phyloP scores from a whole-genome alignment of 2,113 vertebrate species.

The Pterophyllum scalare region DNA sequence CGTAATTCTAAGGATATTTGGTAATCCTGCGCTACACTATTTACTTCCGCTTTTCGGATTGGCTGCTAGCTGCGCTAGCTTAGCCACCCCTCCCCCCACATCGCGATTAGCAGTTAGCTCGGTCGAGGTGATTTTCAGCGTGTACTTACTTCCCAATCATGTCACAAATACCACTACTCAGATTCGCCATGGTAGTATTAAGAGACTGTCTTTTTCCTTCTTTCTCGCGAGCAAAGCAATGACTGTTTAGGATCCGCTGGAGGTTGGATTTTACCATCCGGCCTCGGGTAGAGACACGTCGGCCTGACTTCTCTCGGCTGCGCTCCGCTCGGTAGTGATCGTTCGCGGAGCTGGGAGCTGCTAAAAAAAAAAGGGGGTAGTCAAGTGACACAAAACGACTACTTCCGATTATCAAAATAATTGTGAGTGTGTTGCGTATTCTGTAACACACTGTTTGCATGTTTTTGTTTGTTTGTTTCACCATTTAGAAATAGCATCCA shows the following conservation, averaged over 20 bases:
- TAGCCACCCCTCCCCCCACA: slow-evolving; percentile 72
- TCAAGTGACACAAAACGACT: not conserved
- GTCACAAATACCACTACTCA: slow-evolving; percentile 83
- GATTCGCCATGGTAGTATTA: slow-evolving; percentile 76
- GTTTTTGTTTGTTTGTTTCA: not conserved
- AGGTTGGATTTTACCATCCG: slow-evolving; percentile 91
- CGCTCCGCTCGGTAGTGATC: slow-evolving; percentile 58
- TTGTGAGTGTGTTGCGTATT: not conserved
- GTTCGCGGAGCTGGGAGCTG: not conserved
- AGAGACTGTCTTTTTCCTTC: slow-evolving; percentile 82
- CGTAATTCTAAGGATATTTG: accelerated
- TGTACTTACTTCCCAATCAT: slow-evolving; percentile 84
- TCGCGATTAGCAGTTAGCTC: slow-evolving; percentile 48
- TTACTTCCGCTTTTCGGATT: slow-evolving; percentile 53
- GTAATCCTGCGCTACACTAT: not conserved
- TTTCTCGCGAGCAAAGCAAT: slow-evolving; percentile 89
- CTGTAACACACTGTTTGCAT: not conserved
- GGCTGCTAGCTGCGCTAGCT: slow-evolving; percentile 27
- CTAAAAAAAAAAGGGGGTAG: not conserved
- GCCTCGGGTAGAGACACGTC: slow-evolving; percentile 83
- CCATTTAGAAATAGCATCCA: not conserved
- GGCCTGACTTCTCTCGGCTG: slow-evolving; percentile 75
- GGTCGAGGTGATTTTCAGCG: slow-evolving; percentile 9
- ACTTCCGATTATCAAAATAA: slow-evolving; percentile 51
- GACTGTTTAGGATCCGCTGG: slow-evolving; percentile 89